Evolutionary conservation across 2,888 invertebrate species (phyloP), one percentile per base, ranked within the genome.

Genomic region (Eudemis profundana): DNA sequence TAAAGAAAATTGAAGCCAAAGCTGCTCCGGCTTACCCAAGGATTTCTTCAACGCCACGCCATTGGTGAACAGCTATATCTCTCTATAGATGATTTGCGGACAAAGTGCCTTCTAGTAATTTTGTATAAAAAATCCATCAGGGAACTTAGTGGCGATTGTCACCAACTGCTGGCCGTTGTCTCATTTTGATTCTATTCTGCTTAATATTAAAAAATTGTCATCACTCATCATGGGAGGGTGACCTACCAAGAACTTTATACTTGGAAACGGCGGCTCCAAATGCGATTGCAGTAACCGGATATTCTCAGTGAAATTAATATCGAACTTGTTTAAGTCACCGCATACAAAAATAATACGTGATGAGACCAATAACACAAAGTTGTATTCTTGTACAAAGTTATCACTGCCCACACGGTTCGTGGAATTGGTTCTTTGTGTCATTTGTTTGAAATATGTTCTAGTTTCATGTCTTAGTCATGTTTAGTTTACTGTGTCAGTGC

Each of bases 351-450:
- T 65, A 65, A 65, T 29, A 65, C 65, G 65, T 65, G 65, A 60
- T 60, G 60, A 40, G 51, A 60, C 59, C 60, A 65, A 60, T 65
- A 65, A 65, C 60, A 65, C 15, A 27, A 62, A 36, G 51, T 51
- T 44, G 46, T 33, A 65, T 53, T 59, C 64, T 65, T 38, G 53
- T 47, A 51, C 38, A 38, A 42, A 40, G 40, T 53, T 53, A 47
- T 60, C 51, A 60, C 60, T 40, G 42, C 60, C 38, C 12, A 29
- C 60, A 59, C 59, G 60, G 21, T 60, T 60, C 65, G 21, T n/a
- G 60, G 65, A 53, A 65, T 53, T 17, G 3, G 10, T 61, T 46
- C 53, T 38, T 64, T 64, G 59, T 64, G 49, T 23, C 50, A 17
- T 57, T 64, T 23, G 36, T 59, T 46, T 44, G 44, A 14, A 33